phyloP scores from a whole-genome alignment of 2,797 vertebrate genomes.

The Helostoma temminkii region DNA sequence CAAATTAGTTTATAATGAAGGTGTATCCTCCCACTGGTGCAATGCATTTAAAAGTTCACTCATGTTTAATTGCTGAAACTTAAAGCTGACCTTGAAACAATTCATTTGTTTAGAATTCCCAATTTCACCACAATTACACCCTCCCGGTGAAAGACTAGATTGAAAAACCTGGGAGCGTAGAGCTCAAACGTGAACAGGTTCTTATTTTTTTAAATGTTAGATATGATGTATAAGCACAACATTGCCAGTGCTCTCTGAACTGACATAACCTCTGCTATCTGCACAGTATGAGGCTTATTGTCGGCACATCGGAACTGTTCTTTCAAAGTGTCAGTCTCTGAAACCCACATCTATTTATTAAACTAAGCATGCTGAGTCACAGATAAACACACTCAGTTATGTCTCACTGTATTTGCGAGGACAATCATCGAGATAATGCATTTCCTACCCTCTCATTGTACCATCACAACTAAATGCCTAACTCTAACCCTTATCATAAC shows the following conservation, averaged over 20 bases:
- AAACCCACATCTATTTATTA: slow-evolving; percentile 55
- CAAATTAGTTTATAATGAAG: slow-evolving; percentile 57
- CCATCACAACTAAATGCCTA: too few species aligned
- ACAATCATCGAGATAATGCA: too few species aligned
- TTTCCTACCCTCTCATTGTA: too few species aligned
- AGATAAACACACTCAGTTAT: slow-evolving; percentile 4
- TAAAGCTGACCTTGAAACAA: slow-evolving; percentile 62
- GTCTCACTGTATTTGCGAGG: too few species aligned
- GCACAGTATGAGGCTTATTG: slow-evolving; percentile 21
- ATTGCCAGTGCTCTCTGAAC: slow-evolving; percentile 25
- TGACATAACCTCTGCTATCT: slow-evolving; percentile 46
- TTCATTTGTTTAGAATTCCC: slow-evolving; percentile 20
- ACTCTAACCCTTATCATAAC: too few species aligned
- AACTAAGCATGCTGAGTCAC: slow-evolving; percentile 51
- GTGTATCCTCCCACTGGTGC: slow-evolving; percentile 19
- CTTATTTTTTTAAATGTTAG: slow-evolving; percentile 2
- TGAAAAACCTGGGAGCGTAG: slow-evolving; percentile 9
- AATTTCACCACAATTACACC: slow-evolving; percentile 2
- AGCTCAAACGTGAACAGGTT: slow-evolving; percentile 18
- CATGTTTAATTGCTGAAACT: slow-evolving; percentile 42
- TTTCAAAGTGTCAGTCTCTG: slow-evolving; percentile 40
- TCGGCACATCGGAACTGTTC: slow-evolving; percentile 27
- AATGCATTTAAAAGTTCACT: slow-evolving; percentile 41
- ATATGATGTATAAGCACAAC: slow-evolving; percentile 16
- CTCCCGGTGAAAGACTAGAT: slow-evolving; percentile 19